Conservation (phyloP, 2,797 vertebrate genomes). For the Propithecus perrieri region DNA sequence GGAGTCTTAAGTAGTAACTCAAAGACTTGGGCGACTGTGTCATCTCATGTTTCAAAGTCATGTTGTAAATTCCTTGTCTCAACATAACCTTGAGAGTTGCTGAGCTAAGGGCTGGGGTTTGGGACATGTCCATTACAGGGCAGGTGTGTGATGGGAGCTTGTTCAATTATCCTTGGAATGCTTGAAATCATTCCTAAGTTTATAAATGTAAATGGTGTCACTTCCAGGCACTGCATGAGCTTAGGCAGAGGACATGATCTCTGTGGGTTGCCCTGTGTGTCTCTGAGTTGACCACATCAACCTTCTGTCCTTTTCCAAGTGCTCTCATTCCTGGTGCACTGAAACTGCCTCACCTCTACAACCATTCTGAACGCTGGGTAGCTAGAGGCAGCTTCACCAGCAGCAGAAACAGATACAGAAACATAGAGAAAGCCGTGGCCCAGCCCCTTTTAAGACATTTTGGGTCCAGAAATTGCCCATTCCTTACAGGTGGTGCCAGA, state of each 20-base stretch:
- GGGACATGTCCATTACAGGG: background rate
- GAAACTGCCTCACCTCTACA: background rate
- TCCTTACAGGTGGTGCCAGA: background rate
- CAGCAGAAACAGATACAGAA: background rate
- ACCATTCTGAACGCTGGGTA: no score
- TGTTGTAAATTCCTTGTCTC: background rate
- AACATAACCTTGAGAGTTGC: background rate
- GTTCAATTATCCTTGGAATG: no score
- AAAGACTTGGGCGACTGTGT: background rate
- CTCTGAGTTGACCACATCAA: background rate
- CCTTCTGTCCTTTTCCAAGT: fast-evolving
- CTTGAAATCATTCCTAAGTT: background rate
- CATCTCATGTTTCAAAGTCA: background rate
- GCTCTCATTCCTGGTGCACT: fast-evolving
- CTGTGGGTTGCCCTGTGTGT: background rate
- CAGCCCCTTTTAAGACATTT: background rate
- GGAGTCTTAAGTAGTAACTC: background rate
- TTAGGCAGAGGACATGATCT: background rate
- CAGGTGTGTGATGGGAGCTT: fast-evolving
- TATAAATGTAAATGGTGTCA: background rate
- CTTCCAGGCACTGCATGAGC: background rate
- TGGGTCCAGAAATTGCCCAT: background rate
- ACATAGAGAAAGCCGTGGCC: fast-evolving
- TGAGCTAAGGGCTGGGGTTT: background rate
- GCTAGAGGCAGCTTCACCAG: background rate